Evolutionary conservation across 2,888 invertebrate species (phyloP).

Genomic region (Catocala nupta): DNA sequence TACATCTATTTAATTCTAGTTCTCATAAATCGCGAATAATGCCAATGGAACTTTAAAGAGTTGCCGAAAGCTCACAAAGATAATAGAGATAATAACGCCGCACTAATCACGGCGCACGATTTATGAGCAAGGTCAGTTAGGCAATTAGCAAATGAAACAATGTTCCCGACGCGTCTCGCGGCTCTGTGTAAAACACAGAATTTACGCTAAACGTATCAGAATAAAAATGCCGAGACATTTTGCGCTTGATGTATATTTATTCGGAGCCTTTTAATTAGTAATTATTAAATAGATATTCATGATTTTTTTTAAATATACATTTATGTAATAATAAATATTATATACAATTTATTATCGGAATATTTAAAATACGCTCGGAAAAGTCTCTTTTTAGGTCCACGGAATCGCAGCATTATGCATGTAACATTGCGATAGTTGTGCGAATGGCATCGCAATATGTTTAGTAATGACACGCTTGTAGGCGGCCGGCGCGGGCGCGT

Average conservation of each 20-base stretch:
- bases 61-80: slow-evolving; percentile 3
- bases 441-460: slow-evolving; percentile 45
- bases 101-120: slow-evolving; percentile 22
- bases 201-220: background rate
- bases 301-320: background rate
- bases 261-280: too few species aligned
- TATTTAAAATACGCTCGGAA: too few species aligned
- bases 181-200: background rate
- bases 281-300: background rate
- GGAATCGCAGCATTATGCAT: slow-evolving; percentile 7
- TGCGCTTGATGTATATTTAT: too few species aligned
- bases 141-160: slow-evolving; percentile 41
- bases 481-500: slow-evolving; percentile 50
- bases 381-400: background rate
- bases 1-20: background rate
- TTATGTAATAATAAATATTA: too few species aligned
- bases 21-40: background rate
- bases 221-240: background rate
- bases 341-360: too few species aligned
- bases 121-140: slow-evolving; percentile 39
- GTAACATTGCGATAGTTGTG: slow-evolving; percentile 23
- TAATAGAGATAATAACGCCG: slow-evolving; percentile 10
- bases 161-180: background rate
- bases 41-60: background rate
- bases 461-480: slow-evolving; percentile 49